These are phyloP conservation scores for Thalassaphorura encarpata DNA, from an alignment of 1,140 invertebrate species.

Conservation along the genomic window DNA sequence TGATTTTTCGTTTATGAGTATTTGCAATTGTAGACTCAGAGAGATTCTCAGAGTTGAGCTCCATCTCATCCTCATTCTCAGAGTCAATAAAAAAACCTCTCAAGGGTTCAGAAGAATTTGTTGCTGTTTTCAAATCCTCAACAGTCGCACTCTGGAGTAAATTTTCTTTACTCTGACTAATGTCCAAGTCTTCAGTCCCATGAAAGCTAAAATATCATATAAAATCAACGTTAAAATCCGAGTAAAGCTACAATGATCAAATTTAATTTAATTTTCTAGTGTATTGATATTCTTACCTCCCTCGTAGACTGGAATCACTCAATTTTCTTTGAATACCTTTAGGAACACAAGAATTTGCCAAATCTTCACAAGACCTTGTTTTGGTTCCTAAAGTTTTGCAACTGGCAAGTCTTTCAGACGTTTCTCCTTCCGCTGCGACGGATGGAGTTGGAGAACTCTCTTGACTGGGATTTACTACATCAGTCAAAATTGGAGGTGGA, in stretches of 20 bases:
- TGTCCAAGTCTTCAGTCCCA: too few relatives aligned
- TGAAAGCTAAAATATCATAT: background rate
- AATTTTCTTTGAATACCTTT: constrained; percentile 14
- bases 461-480: constrained; percentile 24
- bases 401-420: constrained; percentile 12
- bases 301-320: constrained; percentile 16
- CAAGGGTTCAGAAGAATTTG: background rate
- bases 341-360: background rate
- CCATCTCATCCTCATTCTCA: constrained; percentile 26
- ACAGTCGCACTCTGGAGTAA: background rate
- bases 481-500: constrained; percentile 11
- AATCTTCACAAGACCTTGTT: constrained; percentile 21
- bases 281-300: background rate
- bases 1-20: constrained; percentile 12
- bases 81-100: constrained; percentile 2
- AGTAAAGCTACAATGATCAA: background rate
- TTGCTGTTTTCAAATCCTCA: background rate
- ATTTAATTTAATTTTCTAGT: background rate
- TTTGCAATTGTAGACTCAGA: constrained; percentile 27
- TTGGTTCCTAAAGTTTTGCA: constrained; percentile 4
- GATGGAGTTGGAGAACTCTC: constrained; percentile 32
- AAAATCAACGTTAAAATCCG: background rate
- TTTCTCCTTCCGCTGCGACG: constrained; percentile 17
- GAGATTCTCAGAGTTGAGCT: constrained; percentile 21
- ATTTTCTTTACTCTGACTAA: background rate